Conservation (phyloP, 37 sponge, comb jelly and placozoan species). For the Hexactinellida sp. region DNA sequence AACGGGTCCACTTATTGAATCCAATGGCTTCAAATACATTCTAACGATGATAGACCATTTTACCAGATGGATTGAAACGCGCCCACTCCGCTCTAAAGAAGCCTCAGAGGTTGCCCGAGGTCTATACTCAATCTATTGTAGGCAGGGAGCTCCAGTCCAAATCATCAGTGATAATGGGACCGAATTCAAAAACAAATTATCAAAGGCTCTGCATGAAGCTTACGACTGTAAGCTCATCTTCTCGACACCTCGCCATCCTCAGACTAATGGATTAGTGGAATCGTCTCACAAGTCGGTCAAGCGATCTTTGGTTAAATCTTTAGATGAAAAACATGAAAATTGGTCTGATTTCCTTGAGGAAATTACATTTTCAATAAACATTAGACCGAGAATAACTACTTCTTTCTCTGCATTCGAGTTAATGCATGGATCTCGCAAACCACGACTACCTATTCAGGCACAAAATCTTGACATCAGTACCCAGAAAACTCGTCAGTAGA, state of each 20-base stretch:
- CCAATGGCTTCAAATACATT: neutral
- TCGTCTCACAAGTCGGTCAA: neutral
- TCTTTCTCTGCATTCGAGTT: neutral
- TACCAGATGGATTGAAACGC: neutral
- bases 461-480: neutral
- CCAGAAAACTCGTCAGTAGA: neutral
- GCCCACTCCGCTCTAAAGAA: neutral
- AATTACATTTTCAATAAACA: neutral
- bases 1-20: neutral
- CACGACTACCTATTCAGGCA: neutral
- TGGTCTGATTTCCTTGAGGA: neutral
- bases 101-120: neutral
- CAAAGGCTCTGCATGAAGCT: neutral
- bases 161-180: neutral
- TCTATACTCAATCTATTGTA: neutral
- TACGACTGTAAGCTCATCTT: neutral
- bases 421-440: conserved; percentile 11
- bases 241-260: neutral
- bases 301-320: neutral
- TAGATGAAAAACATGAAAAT: neutral
- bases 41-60: neutral
- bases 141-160: neutral
- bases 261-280: neutral
- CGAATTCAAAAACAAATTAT: neutral
- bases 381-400: neutral